These are phyloP conservation scores for Scrobipalpa atriplicella DNA, from an alignment of 2,888 invertebrate species.

Conservation along the genomic window DNA sequence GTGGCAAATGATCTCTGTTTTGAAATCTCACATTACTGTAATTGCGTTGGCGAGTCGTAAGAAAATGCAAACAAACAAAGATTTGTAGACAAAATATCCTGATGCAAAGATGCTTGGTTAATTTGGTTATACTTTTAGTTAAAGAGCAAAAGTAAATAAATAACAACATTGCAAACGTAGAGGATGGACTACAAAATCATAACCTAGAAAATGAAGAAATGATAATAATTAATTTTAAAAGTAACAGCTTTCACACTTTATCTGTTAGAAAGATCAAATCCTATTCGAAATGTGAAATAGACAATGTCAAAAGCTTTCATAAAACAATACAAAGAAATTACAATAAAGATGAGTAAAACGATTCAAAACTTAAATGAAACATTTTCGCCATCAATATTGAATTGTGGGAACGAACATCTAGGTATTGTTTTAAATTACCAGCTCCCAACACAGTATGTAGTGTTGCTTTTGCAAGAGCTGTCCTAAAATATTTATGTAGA, in stretches of 20 bases:
- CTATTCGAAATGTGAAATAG: no score
- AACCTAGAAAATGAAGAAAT: not conserved
- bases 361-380: conserved; percentile 30
- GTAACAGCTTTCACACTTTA: no score
- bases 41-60: not conserved
- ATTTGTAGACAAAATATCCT: not conserved
- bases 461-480: conserved; percentile 42
- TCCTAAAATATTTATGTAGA: conserved; percentile 54
- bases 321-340: not conserved
- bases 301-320: not conserved
- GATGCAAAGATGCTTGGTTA: not conserved
- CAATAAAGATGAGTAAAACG: not conserved
- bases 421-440: conserved; percentile 39
- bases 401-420: conserved; percentile 46
- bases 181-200: not conserved
- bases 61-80: not conserved
- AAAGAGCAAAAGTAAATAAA: no score
- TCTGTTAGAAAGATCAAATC: no score
- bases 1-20: conserved; percentile 24
- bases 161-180: no score
- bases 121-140: no score
- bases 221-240: not conserved
- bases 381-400: conserved; percentile 51
- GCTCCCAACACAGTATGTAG: not conserved
- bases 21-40: conserved; percentile 15